Base-by-base conservation (phyloP, 2,888 invertebrate species). In the Ecdyonurus torrentis region DNA sequence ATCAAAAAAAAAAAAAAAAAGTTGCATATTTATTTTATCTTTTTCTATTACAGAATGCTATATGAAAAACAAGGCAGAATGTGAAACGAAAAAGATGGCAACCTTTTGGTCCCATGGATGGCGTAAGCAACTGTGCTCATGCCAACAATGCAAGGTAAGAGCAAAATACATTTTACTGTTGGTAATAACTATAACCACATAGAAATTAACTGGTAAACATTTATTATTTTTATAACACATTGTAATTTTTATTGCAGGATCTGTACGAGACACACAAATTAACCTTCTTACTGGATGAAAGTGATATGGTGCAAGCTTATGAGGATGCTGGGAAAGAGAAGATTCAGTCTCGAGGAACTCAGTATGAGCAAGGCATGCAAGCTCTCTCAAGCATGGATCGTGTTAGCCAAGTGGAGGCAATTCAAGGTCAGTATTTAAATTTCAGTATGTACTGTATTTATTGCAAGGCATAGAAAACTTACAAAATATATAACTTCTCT, bases 231-330 rank as follows among this genome's bases (percentile, higher is more conserved):
- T n/a, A n/a, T n/a, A n/a, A n/a, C n/a, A 50, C 15, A 1, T 15
- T 23, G 52, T 61, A 5, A 25, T 24, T 64, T 63, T 23, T 58
- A 24, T 61, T 66, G 78, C 67, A 79, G 72, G 72, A 81, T 65
- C 89, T n/a, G 76, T 96, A 95, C 71, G 80, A 82, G 70, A 79
- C 81, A 23, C 77, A 85, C 60, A 80, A 82, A 25, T 79, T 94
- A 2, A 73, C 79, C 63, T 96, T 85, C 73, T 76, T 97, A 60
- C 75, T 84, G 25, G 93, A 95, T 74, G 76, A 79, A 1, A 83
- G 86, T 67, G 96, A 97, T 72, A 90, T 92, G 1, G 88, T 93
- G 0, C 83, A 83, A 66, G 83, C 83, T 0, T 95, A 92, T 75
- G 85, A 89, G 76, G 85, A 84, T 68, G 81, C 85, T 68, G 87